These are phyloP conservation scores for Dryomyza anilis DNA, from an alignment of 2,888 invertebrate species.

Conservation along the genomic window DNA sequence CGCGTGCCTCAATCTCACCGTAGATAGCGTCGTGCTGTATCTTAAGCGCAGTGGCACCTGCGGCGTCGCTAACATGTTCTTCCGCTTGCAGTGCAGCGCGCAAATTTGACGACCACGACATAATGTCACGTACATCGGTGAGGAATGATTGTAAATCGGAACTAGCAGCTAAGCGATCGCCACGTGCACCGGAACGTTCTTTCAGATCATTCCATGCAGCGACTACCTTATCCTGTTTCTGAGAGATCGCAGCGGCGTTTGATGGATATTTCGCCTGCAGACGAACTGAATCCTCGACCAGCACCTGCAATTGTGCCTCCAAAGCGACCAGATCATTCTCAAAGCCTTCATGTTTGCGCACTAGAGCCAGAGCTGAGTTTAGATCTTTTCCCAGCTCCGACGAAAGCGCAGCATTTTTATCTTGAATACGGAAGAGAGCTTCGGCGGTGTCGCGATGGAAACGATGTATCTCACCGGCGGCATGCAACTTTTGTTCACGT, in stretches of 20 bases:
- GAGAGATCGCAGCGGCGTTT: slow-evolving; percentile 86
- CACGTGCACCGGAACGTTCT: slow-evolving; percentile 78
- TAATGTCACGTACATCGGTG: slow-evolving; percentile 83
- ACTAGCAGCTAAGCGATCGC: slow-evolving; percentile 82
- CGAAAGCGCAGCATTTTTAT: slow-evolving; percentile 85
- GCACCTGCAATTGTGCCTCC: slow-evolving; percentile 87
- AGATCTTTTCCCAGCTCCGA: slow-evolving; percentile 82
- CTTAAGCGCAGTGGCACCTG: slow-evolving; percentile 78
- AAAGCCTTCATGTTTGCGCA: slow-evolving; percentile 88
- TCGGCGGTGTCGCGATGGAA: slow-evolving; percentile 97
- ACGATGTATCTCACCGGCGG: slow-evolving; percentile 95
- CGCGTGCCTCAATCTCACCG: slow-evolving; percentile 87
- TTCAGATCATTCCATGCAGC: slow-evolving; percentile 88
- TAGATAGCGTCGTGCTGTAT: slow-evolving; percentile 83
- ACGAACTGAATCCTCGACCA: slow-evolving; percentile 91
- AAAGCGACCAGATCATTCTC: slow-evolving; percentile 92
- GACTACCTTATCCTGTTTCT: slow-evolving; percentile 84
- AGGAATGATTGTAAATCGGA: slow-evolving; percentile 89
- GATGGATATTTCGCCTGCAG: slow-evolving; percentile 89
- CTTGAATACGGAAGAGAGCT: slow-evolving; percentile 85
- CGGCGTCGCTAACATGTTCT: slow-evolving; percentile 81
- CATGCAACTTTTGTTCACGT: slow-evolving; percentile 84
- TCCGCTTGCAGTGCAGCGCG: slow-evolving; percentile 79
- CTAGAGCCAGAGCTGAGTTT: slow-evolving; percentile 80
- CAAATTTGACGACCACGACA: slow-evolving; percentile 84